Conservation (phyloP, 2,888 invertebrate species). For the Ceriagrion tenellum region DNA sequence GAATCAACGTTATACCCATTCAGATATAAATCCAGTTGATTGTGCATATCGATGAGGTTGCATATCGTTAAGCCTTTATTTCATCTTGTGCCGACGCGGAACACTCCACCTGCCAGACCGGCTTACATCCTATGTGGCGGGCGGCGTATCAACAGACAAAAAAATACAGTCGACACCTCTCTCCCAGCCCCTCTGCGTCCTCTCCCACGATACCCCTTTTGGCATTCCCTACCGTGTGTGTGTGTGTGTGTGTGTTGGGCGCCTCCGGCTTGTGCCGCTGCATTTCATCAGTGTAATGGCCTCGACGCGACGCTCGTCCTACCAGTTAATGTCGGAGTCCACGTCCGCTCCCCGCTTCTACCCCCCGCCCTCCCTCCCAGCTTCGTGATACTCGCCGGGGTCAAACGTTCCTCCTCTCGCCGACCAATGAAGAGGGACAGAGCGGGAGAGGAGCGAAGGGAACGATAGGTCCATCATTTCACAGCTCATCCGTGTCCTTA, state of each 20-base stretch:
- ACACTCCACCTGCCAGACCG: too few relatives aligned
- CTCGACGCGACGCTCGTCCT: not conserved
- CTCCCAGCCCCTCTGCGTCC: too few relatives aligned
- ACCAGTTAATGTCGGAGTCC: not conserved
- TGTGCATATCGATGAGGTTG: too few relatives aligned
- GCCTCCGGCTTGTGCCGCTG: not conserved
- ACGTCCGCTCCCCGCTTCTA: not conserved
- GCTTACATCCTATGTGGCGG: too few relatives aligned
- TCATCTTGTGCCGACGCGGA: too few relatives aligned
- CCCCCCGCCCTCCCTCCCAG: not conserved
- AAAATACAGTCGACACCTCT: too few relatives aligned
- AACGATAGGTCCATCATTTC: not conserved
- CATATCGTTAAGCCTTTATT: too few relatives aligned
- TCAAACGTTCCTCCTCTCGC: not conserved
- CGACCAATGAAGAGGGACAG: not conserved
- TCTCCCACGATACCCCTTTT: too few relatives aligned
- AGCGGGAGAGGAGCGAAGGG: not conserved
- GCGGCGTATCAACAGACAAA: too few relatives aligned
- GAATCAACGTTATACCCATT: too few relatives aligned
- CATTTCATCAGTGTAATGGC: conserved; percentile 14
- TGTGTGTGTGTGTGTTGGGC: not conserved
- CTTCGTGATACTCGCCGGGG: not conserved
- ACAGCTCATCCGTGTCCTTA: not conserved
- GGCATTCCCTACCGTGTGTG: too few relatives aligned
- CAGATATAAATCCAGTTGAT: too few relatives aligned